These are phyloP conservation scores for Leptopilina syphax DNA, from an alignment of 2,888 invertebrate species.

Conservation along the genomic window DNA sequence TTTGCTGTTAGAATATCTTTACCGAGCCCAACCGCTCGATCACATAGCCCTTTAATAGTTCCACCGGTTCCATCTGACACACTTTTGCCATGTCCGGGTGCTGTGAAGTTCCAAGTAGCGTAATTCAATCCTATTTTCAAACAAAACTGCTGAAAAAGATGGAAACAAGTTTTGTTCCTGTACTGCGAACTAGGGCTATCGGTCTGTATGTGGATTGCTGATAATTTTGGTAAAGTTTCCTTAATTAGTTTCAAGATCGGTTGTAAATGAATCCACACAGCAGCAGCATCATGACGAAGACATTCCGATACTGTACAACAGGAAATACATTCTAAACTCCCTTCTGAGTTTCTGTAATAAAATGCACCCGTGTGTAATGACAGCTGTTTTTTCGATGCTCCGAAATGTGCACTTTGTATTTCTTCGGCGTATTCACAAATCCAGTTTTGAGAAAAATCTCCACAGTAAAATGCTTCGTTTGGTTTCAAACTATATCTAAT, in stretches of 20 bases:
- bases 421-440: conserved; percentile 42
- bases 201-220: conserved; percentile 41
- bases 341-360: no score
- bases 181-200: conserved; percentile 46
- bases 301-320: conserved; percentile 44
- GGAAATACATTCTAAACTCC: no score
- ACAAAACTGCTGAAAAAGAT: conserved; percentile 42
- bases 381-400: conserved; percentile 45
- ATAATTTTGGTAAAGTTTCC: conserved; percentile 10
- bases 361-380: conserved; percentile 46
- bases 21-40: conserved; percentile 39
- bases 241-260: conserved; percentile 42
- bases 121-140: conserved; percentile 16
- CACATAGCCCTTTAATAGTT: conserved; percentile 44
- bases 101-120: conserved; percentile 47
- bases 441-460: conserved; percentile 51
- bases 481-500: conserved; percentile 40
- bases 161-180: conserved; percentile 47
- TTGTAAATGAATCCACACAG: conserved; percentile 46
- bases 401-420: conserved; percentile 47
- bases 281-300: conserved; percentile 43
- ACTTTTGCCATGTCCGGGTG: conserved; percentile 50
- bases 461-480: conserved; percentile 38
- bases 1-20: conserved; percentile 36
- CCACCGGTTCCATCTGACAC: conserved; percentile 41